Percentiles rank a stretch among this genome's conserved stretches.
These are phyloP conservation scores for Apamea sordens DNA, from an alignment of 2,888 invertebrate species.

Conservation along the genomic window DNA sequence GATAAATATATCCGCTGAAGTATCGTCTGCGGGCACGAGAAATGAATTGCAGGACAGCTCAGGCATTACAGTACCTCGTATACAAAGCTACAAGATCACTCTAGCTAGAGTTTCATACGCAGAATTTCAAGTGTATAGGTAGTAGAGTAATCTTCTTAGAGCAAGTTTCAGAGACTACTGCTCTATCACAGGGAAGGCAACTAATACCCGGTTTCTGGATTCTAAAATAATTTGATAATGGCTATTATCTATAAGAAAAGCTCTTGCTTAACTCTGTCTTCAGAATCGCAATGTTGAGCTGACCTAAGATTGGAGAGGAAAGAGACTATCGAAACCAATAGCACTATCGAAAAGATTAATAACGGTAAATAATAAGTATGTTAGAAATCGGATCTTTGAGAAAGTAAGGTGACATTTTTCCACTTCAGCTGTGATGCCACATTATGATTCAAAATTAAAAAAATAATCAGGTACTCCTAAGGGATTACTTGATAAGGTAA, in stretches of 20 bases:
- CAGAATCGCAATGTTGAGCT: neutral
- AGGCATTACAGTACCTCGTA: neutral
- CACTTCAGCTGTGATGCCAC: too few relatives aligned
- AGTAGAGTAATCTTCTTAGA: neutral
- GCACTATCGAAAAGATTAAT: neutral
- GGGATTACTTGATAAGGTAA: too few relatives aligned
- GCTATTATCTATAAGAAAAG: neutral
- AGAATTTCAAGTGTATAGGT: neutral
- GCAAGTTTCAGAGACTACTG: neutral
- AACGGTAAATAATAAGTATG: neutral
- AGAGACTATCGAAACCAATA: neutral
- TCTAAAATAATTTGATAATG: neutral
- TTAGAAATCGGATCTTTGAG: neutral
- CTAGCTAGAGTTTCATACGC: neutral
- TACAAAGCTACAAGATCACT: conserved; percentile 7
- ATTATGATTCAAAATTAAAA: too few relatives aligned
- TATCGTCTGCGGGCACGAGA: neutral
- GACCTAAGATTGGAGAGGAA: neutral
- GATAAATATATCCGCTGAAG: neutral
- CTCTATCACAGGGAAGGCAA: neutral
- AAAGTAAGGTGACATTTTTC: neutral
- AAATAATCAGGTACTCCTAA: too few relatives aligned
- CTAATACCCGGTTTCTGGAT: neutral
- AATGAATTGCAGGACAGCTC: conserved; percentile 4
- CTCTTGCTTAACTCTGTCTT: neutral